phyloP scores from a whole-genome alignment of 2,888 invertebrate genomes.

The Strigamia maritima region DNA sequence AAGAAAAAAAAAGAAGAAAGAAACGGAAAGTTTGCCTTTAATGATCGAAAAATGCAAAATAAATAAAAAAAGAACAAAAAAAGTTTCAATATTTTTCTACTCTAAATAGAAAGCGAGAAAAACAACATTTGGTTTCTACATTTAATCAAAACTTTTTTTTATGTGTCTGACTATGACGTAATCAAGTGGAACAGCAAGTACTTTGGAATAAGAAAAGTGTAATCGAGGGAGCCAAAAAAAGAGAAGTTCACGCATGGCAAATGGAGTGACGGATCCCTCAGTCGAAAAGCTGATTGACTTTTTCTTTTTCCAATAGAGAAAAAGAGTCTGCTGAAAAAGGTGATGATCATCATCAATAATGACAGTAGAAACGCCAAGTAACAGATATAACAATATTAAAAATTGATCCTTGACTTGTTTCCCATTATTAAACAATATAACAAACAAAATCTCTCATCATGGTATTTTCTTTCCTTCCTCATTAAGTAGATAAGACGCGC shows the following conservation, averaged over 20 bases:
- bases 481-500: slow-evolving; percentile 29
- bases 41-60: background rate
- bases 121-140: background rate
- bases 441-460: slow-evolving; percentile 12
- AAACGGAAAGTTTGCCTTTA: slow-evolving; percentile 21
- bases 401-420: slow-evolving; percentile 28
- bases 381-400: slow-evolving; percentile 24
- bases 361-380: background rate
- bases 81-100: background rate
- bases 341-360: slow-evolving; percentile 18
- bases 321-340: background rate
- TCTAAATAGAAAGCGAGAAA: background rate
- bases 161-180: background rate
- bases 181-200: slow-evolving; percentile 6
- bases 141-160: slow-evolving; percentile 18
- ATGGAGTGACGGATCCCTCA: background rate
- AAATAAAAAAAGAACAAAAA: background rate
- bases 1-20: background rate
- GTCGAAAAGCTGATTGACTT: slow-evolving; percentile 20
- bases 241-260: background rate
- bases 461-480: slow-evolving; percentile 32
- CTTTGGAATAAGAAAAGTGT: background rate
- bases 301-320: slow-evolving; percentile 1
- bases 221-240: background rate
- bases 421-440: slow-evolving; percentile 23